Evolutionary conservation across 2,888 invertebrate species (phyloP), one percentile per base, ranked within the genome.

Genomic region (Dryomyza anilis): DNA sequence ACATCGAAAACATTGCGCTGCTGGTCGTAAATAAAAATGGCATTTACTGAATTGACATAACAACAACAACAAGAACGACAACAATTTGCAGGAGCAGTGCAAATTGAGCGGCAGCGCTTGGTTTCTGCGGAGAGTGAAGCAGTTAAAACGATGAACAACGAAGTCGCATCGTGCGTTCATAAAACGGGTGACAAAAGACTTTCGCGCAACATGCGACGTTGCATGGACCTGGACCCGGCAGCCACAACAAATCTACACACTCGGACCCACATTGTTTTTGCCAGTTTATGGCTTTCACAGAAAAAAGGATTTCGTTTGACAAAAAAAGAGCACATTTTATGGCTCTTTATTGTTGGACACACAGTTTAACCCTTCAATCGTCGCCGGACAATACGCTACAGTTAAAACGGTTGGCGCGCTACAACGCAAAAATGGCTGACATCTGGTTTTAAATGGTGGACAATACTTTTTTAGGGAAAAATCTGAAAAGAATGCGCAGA

Each of bases 171-270:
- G 55, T 46, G 46, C 25, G 39, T 19, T 48, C 55, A 48, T 56
- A 63, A 56, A 63, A 45, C 7, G 14, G 56, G 56, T 63, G 56
- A 63, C 63, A 63, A 63, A 57, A 48, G 63, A 56, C 25, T 52
- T 52, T 61, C 53, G 61, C 53, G 53, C 46, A 29, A 43, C 53
- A 19, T 55, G 55, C 21, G 53, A 8, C 55, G 14, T 27, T 50
- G 16, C n/a, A 19, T 43, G 43, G 43, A 43, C 25, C 50, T 21
- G n/a, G 23, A 21, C 14, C 55, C 21, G 16, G 55, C 30, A 55
- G 36, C 33, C 21, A 5, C 10, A 36, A 30, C 4, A 30, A 16
- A 19, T 12, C 50, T 19, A 19, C 21, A 3, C 46, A 12, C 33
- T 33, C 3, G 16, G 21, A 36, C 27, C 16, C 21, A 23, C 36